Evolutionary conservation across 2,797 vertebrate species (phyloP), one percentile per base, ranked within the genome.

Genomic region (Mus caroli): DNA sequence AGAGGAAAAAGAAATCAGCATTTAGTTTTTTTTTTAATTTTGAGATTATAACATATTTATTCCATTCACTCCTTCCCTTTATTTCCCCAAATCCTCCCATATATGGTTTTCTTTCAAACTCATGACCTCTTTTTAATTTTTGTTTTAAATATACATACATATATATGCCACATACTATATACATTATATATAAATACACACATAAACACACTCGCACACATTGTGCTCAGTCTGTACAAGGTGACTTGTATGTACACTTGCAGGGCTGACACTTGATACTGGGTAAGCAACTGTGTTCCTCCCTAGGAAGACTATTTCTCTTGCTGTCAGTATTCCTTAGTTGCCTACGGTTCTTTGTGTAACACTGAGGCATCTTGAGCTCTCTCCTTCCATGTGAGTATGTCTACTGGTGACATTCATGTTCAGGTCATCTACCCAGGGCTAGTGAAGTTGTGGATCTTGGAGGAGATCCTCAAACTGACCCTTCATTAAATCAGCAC

Each of bases 1-100:
- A 85, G 89, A 82, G 89, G 10, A 93, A 88, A 83, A 88, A 62
- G 92, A 90, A 91, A 31, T 62, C 17, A 58, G 4, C n/a, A 86
- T 80, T 93, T 92, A 15, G 13, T 31, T 64, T 13, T 64, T 67
- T 67, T n/a, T n/a, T 60, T 24, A 60, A 60, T 58, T 60, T 84
- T 64, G 43, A 85, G 40, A 34, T 50, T 46, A 85, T 67, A 82
- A 83, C 62, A 31, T 11, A 3, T 34, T 60, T 40, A 60, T 50
- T 85, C 34, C 4, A 50, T 46, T 46, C 28, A 6, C 17, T 13
- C 10, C 19, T 43, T 83, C 5, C 5, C 26, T 64, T 34, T 84
- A 34, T 43, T 24, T 85, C 40, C 19, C 40, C 6, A 67, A 31
- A 67, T 28, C 40, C 58, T 64, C 19, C 28, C 4, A 46, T 40